phyloP scores from a whole-genome alignment of 2,113 vertebrate species.

The Sitta europaea region DNA sequence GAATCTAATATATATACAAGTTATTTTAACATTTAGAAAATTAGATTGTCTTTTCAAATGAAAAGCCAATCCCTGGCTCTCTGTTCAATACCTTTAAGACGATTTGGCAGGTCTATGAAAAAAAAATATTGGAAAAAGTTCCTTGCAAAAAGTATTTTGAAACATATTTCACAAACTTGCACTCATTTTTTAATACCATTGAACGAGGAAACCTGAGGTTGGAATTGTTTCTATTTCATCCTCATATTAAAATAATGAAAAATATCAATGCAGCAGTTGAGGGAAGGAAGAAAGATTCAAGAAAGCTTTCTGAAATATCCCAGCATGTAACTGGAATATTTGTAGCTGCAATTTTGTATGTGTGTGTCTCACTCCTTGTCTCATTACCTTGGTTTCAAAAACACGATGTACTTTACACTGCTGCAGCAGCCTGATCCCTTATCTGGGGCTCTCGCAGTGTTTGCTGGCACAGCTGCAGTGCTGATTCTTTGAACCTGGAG shows the following conservation, averaged over 20 bases:
- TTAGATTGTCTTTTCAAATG: background rate
- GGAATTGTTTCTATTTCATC: background rate
- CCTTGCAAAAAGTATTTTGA: background rate
- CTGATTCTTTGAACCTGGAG: background rate
- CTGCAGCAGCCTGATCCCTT: background rate
- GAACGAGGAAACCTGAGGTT: background rate
- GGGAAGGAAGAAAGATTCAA: background rate
- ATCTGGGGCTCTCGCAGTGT: background rate
- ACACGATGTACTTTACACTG: background rate
- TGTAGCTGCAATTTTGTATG: background rate
- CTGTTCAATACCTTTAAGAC: background rate
- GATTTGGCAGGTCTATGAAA: background rate
- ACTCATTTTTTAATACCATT: background rate
- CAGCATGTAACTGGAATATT: background rate
- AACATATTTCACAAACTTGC: background rate
- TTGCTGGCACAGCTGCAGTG: background rate
- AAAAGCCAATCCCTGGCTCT: background rate
- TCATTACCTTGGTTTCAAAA: slow-evolving; percentile 11
- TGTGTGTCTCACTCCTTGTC: background rate
- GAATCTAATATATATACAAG: background rate
- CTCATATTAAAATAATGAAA: background rate
- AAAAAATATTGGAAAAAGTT: background rate
- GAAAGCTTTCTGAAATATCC: background rate
- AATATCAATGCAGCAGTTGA: background rate
- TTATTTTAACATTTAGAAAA: background rate